Percentiles rank a stretch among this genome's conserved stretches.
These are phyloP conservation scores for Coecobrya sp. DNA, from an alignment of 2,888 invertebrate genomes.

Conservation along the genomic window DNA sequence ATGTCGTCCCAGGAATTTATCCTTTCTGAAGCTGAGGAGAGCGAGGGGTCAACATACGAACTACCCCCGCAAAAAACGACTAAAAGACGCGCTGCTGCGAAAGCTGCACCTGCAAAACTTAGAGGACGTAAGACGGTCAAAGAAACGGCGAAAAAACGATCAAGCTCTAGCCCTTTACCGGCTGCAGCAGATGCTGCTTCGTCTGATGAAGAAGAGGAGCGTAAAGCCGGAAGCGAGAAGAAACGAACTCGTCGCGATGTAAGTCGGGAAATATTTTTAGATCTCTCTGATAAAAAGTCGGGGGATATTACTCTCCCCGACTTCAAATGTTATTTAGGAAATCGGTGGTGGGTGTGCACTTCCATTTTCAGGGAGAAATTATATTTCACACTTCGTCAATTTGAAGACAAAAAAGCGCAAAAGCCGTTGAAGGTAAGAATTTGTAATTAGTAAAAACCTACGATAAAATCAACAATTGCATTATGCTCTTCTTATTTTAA, in stretches of 20 bases:
- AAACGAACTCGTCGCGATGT: not conserved
- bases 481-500: not conserved
- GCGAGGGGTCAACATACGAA: not conserved
- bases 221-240: not conserved
- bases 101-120: not conserved
- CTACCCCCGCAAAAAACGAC: not conserved
- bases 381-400: not conserved
- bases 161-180: no score
- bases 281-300: not conserved
- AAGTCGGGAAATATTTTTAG: not conserved
- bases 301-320: not conserved
- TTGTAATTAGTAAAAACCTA: not conserved
- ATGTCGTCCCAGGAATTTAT: not conserved
- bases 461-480: no score
- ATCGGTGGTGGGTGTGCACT: not conserved
- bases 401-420: not conserved
- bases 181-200: not conserved
- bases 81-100: no score
- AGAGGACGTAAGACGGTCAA: not conserved
- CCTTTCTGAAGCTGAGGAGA: not conserved
- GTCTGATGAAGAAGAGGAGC: not conserved
- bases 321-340: not conserved
- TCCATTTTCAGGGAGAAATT: not conserved
- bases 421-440: not conserved
- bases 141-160: not conserved